Percentiles rank a stretch among this genome's conserved stretches.
These are phyloP conservation scores for Synchiropus splendidus DNA, from an alignment of 2,113 vertebrate genomes.

Conservation along the genomic window DNA sequence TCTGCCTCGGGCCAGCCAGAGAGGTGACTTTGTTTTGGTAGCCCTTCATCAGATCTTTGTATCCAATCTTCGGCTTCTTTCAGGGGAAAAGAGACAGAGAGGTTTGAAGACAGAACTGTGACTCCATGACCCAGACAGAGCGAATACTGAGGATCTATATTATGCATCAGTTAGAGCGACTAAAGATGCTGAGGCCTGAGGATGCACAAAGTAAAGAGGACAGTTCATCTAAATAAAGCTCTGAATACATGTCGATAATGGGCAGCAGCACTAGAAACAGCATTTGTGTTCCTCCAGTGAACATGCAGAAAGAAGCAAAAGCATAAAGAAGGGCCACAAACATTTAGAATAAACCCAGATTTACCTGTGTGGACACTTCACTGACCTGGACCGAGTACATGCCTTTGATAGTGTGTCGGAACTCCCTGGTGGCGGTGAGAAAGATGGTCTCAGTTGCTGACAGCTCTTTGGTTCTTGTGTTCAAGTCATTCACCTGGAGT, in stretches of 20 bases:
- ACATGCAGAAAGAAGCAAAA: too few species aligned
- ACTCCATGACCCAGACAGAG: background rate
- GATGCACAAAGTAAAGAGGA: too few species aligned
- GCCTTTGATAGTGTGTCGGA: slow-evolving; percentile 85
- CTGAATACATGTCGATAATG: too few species aligned
- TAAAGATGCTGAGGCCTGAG: too few species aligned
- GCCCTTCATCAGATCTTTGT: slow-evolving; percentile 85
- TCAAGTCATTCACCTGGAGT: slow-evolving; percentile 81
- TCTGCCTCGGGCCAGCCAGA: slow-evolving; percentile 69
- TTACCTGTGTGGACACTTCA: slow-evolving; percentile 6
- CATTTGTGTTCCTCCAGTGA: too few species aligned
- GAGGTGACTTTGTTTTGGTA: slow-evolving; percentile 77
- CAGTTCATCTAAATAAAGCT: too few species aligned
- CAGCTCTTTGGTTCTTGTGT: slow-evolving; percentile 64
- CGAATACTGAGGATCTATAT: too few species aligned
- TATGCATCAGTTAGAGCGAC: too few species aligned
- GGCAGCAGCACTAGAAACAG: too few species aligned
- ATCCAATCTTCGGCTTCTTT: slow-evolving; percentile 83
- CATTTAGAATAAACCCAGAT: too few species aligned
- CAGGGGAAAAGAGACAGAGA: background rate
- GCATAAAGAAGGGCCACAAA: too few species aligned
- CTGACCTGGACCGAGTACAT: slow-evolving; percentile 88
- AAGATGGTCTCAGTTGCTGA: slow-evolving; percentile 82
- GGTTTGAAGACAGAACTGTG: background rate
- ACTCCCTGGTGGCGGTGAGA: slow-evolving; percentile 79